These are phyloP conservation scores for Arnoldichthys spilopterus DNA, from an alignment of 2,797 vertebrate species.

Conservation along the genomic window DNA sequence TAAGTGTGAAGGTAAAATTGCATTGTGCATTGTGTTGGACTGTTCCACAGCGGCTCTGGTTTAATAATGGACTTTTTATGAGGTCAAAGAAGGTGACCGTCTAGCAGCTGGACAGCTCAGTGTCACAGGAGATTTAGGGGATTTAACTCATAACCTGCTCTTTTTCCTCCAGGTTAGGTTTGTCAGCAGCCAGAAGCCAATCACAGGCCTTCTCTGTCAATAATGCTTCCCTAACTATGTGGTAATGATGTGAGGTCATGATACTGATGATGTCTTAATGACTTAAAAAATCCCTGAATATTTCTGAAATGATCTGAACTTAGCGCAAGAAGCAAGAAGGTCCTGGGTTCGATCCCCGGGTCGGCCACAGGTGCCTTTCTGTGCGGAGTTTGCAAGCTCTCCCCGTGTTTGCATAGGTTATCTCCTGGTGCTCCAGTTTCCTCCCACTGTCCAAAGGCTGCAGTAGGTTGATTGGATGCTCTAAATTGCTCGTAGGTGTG, in stretches of 20 bases:
- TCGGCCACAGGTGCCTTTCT: too few species aligned
- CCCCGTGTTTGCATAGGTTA: too few species aligned
- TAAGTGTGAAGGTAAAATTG: background rate
- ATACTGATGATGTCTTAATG: too few species aligned
- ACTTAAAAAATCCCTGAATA: background rate
- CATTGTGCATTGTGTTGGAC: too few species aligned
- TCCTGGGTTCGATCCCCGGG: too few species aligned
- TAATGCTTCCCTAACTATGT: background rate
- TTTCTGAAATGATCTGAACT: background rate
- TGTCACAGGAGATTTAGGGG: background rate
- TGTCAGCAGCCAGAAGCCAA: background rate
- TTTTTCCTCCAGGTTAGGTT: background rate
- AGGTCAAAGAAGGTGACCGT: conserved; percentile 32
- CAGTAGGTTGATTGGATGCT: too few species aligned
- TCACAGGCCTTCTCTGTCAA: background rate
- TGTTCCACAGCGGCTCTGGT: background rate
- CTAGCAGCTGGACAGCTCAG: conserved; percentile 5
- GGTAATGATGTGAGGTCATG: background rate
- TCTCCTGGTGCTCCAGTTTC: too few species aligned
- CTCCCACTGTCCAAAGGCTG: too few species aligned
- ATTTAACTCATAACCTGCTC: background rate
- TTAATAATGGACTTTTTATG: conserved; percentile 6
- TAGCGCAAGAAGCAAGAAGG: too few species aligned
- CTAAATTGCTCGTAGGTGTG: too few species aligned
- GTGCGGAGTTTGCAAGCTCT: too few species aligned